Evolutionary conservation across 2,888 invertebrate genomes (phyloP).

Genomic region (Heliconius erato): DNA sequence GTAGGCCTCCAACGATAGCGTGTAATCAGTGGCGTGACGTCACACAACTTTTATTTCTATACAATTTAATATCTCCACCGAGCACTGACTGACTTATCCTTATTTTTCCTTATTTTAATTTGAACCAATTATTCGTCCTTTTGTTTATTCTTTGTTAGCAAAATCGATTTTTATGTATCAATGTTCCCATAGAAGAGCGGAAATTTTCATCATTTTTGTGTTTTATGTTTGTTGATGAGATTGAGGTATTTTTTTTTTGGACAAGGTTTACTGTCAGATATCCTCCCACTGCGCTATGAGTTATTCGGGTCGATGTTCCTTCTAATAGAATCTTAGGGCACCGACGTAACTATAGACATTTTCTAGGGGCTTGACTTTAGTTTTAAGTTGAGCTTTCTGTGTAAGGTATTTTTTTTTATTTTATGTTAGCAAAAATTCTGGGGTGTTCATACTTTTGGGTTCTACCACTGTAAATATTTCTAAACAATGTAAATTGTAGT

Average conservation of each 20-base stretch:
- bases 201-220: neutral
- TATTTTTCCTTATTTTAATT: slow-evolving; percentile 33
- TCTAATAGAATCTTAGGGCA: neutral
- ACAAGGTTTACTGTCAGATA: neutral
- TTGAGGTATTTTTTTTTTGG: neutral
- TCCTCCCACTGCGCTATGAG: neutral
- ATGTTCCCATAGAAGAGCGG: neutral
- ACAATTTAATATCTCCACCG: slow-evolving; percentile 29
- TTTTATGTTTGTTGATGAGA: neutral
- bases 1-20: slow-evolving; percentile 51
- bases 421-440: too few species aligned
- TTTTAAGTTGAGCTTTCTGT: neutral
- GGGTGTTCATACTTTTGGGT: too few species aligned
- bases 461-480: too few species aligned
- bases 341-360: neutral
- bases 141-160: slow-evolving; percentile 1
- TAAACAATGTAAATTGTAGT: too few species aligned
- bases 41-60: slow-evolving; percentile 35
- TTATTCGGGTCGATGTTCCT: neutral
- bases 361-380: neutral
- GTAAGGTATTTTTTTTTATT: too few species aligned
- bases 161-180: neutral
- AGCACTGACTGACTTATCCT: neutral
- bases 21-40: slow-evolving; percentile 51
- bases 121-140: slow-evolving; percentile 11